Conservation (phyloP, 2,888 invertebrate species). For the Latheticus oryzae region DNA sequence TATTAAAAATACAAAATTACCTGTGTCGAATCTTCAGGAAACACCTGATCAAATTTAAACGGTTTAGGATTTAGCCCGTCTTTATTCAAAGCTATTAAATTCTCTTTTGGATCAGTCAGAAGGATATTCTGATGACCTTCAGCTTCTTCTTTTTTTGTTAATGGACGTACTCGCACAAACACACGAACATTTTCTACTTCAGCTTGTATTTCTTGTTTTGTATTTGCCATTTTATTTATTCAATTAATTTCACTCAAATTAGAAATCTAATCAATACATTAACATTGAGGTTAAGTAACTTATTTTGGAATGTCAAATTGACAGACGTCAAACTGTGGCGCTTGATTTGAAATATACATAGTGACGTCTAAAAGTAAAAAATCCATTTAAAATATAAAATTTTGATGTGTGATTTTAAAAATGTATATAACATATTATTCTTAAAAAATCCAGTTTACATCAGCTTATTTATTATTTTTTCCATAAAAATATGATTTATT, state of each 20-base stretch:
- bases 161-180: conserved; percentile 93
- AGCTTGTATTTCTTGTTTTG: conserved; percentile 47
- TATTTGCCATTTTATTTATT: conserved; percentile 49
- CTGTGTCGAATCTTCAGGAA: conserved; percentile 86
- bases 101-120: conserved; percentile 80
- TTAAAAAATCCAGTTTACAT: no score
- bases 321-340: conserved; percentile 6
- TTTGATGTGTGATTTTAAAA: no score
- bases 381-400: no score
- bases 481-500: no score
- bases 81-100: conserved; percentile 82
- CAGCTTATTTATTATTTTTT: no score
- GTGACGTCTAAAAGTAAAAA: no score
- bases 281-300: conserved; percentile 5
- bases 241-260: conserved; percentile 2
- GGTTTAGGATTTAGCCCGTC: conserved; percentile 79
- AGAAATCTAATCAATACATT: conserved; percentile 1
- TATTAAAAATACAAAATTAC: conserved; percentile 67
- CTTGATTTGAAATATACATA: conserved; percentile 1
- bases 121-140: conserved; percentile 80
- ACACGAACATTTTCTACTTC: conserved; percentile 91
- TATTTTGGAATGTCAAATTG: conserved; percentile 1
- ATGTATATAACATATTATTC: no score
- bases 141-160: conserved; percentile 86
- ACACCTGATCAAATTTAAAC: conserved; percentile 96